Conservation (phyloP, 2,797 vertebrate species). For the Oreochromis grahami region DNA sequence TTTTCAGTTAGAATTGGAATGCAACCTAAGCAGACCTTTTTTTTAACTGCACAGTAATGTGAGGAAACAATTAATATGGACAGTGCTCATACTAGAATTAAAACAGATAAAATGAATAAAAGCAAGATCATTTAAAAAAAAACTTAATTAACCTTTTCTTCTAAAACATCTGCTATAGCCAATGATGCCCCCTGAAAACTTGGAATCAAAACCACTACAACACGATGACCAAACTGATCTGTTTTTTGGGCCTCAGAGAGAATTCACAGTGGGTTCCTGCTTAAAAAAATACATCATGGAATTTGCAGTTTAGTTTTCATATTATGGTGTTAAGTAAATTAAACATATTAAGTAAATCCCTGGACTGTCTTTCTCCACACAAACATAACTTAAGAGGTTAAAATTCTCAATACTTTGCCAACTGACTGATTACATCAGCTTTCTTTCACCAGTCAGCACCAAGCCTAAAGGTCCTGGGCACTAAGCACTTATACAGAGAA, state of each 20-base stretch:
- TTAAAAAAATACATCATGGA: not conserved
- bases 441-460: not conserved
- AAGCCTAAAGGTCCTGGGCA: not conserved
- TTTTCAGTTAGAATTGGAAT: not conserved
- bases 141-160: not conserved
- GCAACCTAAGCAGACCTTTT: not conserved
- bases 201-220: not conserved
- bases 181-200: not conserved
- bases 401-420: not conserved
- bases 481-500: not conserved
- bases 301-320: not conserved
- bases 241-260: not conserved
- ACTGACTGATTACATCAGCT: not conserved
- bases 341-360: not conserved
- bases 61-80: not conserved
- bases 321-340: not conserved
- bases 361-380: not conserved
- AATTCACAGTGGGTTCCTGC: not conserved
- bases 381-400: not conserved
- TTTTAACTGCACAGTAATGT: not conserved
- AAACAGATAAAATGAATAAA: not conserved
- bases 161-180: not conserved
- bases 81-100: not conserved
- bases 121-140: accelerated
- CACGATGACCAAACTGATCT: not conserved